Evolutionary conservation across 2,113 vertebrate genomes (phyloP).

Genomic region (Dermatemys mawii): DNA sequence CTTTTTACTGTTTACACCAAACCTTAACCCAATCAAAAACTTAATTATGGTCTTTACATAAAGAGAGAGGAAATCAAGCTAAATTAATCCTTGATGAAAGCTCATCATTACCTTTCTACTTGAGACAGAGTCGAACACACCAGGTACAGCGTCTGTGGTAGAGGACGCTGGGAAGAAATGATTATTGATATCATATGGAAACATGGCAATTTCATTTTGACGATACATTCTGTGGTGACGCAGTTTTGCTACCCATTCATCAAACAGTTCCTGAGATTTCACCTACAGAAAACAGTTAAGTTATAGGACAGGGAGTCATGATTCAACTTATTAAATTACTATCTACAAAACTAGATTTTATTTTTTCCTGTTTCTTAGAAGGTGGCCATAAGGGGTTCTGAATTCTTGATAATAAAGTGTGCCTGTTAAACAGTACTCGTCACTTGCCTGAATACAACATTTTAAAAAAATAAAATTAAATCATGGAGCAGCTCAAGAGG

Average conservation of each 20-base stretch:
- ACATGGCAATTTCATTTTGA: slow-evolving; percentile 96
- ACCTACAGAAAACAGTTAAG: slow-evolving; percentile 77
- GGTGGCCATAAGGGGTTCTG: neutral
- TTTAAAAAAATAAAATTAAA: neutral
- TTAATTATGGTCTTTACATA: too few relatives aligned
- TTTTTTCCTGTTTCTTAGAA: neutral
- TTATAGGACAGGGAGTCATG: neutral
- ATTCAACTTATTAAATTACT: neutral
- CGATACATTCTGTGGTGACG: slow-evolving; percentile 95
- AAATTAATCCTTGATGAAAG: slow-evolving; percentile 6
- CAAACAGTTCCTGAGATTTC: slow-evolving; percentile 93
- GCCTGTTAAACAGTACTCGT: neutral
- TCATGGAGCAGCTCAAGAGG: neutral
- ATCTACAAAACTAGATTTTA: neutral
- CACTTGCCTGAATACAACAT: neutral
- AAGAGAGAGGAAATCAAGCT: neutral
- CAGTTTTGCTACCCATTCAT: slow-evolving; percentile 95
- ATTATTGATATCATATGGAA: slow-evolving; percentile 85
- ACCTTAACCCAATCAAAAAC: neutral
- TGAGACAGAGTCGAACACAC: slow-evolving; percentile 77
- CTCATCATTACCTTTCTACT: slow-evolving; percentile 86
- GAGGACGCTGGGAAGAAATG: slow-evolving; percentile 86
- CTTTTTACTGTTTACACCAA: neutral
- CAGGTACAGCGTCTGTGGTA: slow-evolving; percentile 78
- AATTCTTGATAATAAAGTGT: neutral